These are phyloP conservation scores for Chaetodon auriga DNA, from an alignment of 2,113 vertebrate species.

Conservation along the genomic window DNA sequence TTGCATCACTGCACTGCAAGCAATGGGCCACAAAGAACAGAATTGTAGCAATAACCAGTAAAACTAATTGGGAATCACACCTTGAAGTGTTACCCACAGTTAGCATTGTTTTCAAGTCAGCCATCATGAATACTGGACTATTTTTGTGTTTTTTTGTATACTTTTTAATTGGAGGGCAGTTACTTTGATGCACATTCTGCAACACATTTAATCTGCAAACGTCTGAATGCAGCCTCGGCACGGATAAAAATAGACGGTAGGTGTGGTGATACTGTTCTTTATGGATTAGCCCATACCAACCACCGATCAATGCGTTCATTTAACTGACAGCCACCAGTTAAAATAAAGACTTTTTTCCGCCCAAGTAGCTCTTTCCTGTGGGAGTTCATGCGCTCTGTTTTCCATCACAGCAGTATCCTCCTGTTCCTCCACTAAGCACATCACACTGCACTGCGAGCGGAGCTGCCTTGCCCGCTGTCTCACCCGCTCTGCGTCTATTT, in stretches of 20 bases:
- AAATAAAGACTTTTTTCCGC: constrained; percentile 27
- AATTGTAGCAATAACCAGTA: neutral
- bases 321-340: constrained; percentile 23
- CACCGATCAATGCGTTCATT: constrained; percentile 23
- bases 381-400: constrained; percentile 43
- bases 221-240: neutral
- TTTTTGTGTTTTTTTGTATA: neutral
- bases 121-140: too few relatives aligned
- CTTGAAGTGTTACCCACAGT: neutral
- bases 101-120: neutral
- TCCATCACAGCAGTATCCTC: constrained; percentile 66
- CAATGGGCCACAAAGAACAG: neutral
- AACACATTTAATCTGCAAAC: neutral
- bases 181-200: constrained; percentile 14
- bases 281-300: constrained; percentile 3
- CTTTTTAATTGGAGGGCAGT: neutral
- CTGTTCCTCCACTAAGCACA: constrained; percentile 58
- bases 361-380: constrained; percentile 14
- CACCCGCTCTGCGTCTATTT: constrained; percentile 83
- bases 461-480: constrained; percentile 72
- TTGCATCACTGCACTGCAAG: too few relatives aligned
- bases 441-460: constrained; percentile 66
- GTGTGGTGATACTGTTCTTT: constrained; percentile 2
- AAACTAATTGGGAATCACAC: constrained; percentile 3
- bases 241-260: neutral